Base-by-base conservation (phyloP, 2,797 vertebrate genomes). In the Lutjanus argentimaculatus region DNA sequence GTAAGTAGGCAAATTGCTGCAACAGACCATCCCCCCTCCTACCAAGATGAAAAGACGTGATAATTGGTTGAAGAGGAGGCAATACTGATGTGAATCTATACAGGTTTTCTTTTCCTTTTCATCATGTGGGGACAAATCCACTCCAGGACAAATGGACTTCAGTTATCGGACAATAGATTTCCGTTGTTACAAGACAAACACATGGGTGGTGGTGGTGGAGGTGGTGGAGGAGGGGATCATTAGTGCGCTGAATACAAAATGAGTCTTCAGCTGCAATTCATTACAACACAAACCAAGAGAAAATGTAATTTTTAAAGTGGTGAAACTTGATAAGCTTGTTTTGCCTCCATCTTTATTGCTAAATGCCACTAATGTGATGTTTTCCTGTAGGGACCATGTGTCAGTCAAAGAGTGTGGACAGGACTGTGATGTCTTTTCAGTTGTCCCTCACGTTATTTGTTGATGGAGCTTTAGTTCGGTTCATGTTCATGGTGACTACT, bases 11-110 rank as follows among this genome's bases (percentile, higher is more conserved):
- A 64, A 72, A 75, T 85, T 9, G 6, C 65, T 30, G 72, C 62
- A 67, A 51, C 10, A 49, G 49, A 53, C 75, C 22, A 51, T 10
- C 53, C 53, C 46, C 55, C 40, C 45, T 40, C 62, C 69, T 55
- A 2, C 61, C 17, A 7, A 58, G 84, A 89, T 88, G 59, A 93
- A 91, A 92, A 83, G 83, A 91, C 42, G 77, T 83, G 80, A 88
- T 91, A 85, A 90, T 85, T 87, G 84, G 84, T 62, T 36, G 52
- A 77, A 80, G 75, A 49, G 68, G 85, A 70, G 46, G 45, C 36
- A 67, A 62, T 14, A 70, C 57, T 51, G 51, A 63, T 2, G 15
- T 49, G n/a, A 17, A 71, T 83, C 82, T 48, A 7, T 63, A n/a
- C 42, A 65, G 64, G 67, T 46, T 71, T 67, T 66, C 48, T 67